Evolutionary conservation across 2,888 invertebrate genomes (phyloP), one percentile per base, ranked within the genome.

Genomic region (Tuta absoluta): DNA sequence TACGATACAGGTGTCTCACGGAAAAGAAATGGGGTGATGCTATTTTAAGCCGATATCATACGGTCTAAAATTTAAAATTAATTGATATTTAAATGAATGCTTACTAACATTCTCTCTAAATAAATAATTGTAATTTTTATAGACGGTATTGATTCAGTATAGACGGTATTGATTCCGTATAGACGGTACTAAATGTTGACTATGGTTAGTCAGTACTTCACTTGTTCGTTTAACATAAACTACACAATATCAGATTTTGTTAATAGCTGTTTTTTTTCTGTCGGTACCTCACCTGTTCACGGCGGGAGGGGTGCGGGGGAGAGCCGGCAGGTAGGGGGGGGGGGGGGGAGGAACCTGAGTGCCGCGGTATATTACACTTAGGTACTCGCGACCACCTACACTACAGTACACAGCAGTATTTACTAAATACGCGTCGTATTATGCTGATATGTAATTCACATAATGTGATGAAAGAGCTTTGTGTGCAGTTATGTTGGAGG

Each of bases 281-380:
- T 56, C 56, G 28, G 24, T 56, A 56, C 56, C 53, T 24, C 49
- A 49, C 49, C 48, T 48, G 49, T 33, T 8, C 33, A 10, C 24
- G 14, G 53, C 56, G n/a, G 53, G 24, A 24, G 24, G 56, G 28
- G 11, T 10, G n/a, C 23, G 53, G 24, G 19, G 56, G 56, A 11
- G 24, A 14, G n/a, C 12, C n/a, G 53, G 45, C 14, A 12, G 45
- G 14, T 12, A 19, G 48, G 24, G 23, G 51, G 23, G 53, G 12
- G 24, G 24, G 24, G 53, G 21, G 53, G 24, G 53, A 2, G 14
- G 53, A 0, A 14, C 14, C 24, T 24, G 23, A 56, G 56, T 56
- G 37, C 58, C 62, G 57, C 62, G 23, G 62, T 57, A 58, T 24
- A 61, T 49, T 61, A 62, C 56, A 58, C 38, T 48, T 56, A 63